Base-by-base conservation (phyloP, 2,888 invertebrate species). In the Allolobophora icterica region DNA sequence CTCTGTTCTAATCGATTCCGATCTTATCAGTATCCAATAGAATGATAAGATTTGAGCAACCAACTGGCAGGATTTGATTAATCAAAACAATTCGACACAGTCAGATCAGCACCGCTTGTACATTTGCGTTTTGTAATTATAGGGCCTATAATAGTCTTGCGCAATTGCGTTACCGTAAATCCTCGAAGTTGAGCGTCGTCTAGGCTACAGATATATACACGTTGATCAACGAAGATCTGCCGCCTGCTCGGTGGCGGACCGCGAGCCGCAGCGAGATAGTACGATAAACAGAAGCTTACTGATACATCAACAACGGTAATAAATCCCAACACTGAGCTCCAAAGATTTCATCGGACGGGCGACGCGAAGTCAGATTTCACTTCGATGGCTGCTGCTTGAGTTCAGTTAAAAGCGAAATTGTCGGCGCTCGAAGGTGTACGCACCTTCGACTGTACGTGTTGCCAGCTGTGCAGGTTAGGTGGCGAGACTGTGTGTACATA, bases 171-270 rank as follows among this genome's bases (percentile, higher is more conserved):
- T 71, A 71, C 71, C 71, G 71, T 71, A 71, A 71, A 71, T 71
- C 30, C 71, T n/a, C n/a, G 30, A 71, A n/a, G 71, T 71, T 1
- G 3, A 2, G 71, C 71, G 71, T 71, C 17, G 30, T 5, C 8
- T 71, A 71, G 30, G 71, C 30, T 71, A 71, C 71, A n/a, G n/a
- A n/a, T n/a, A 71, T n/a, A n/a, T n/a, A 8, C 71, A 24, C 71
- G 71, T n/a, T 71, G 71, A 71, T 71, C 2, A 71, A 71, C 71
- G 71, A 71, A n/a, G 71, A 71, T n/a, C 30, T 52, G n/a, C 71
- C 71, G 71, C n/a, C 71, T 71, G 71, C 71, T 42, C n/a, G n/a
- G 71, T 71, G 71, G 71, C 30, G n/a, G n/a, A 71, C 71, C n/a
- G 11, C 71, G 71, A 71, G 8, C 71, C 71, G 71, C 30, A n/a